Evolutionary conservation across 2,888 invertebrate genomes (phyloP), one percentile per base, ranked within the genome.

Genomic region (Elmis aenea): DNA sequence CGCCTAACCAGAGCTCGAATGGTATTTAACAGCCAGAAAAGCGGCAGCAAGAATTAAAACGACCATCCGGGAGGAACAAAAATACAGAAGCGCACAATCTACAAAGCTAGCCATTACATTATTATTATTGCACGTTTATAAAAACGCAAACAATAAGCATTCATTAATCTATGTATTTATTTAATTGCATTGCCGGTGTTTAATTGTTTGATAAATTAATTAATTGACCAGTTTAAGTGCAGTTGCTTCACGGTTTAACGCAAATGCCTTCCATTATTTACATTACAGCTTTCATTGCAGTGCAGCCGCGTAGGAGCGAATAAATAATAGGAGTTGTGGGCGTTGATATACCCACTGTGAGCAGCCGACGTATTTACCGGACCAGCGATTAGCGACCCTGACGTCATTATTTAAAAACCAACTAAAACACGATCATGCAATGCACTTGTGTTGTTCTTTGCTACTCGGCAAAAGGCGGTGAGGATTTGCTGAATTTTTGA

Each of bases 161-260:
- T 23, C 32, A 27, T 32, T 32, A 32, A 38, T 32, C 32, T 26
- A 23, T 32, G 32, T 27, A 32, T 38, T 32, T 39, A 39, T 39
- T 34, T 39, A 39, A 39, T 34, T 34, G 21, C 30, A 34, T 39
- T 39, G 39, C 39, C 34, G 33, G 26, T 33, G 25, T 28, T 25
- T 39, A 39, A 39, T 39, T 39, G 39, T 39, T 39, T 30, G 33
- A 39, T 39, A 39, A 30, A 39, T 39, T 39, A 39, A 39, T 34
- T 39, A 39, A 39, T 39, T 39, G 39, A 27, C 29, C 33, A 30
- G 39, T 39, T 33, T 39, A 31, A 37, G 26, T 32, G 31, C 31
- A 38, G 32, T 38, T 38, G 31, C 32, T 38, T 37, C 37, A 32
- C 32, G 38, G 32, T 38, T 38, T 26, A 26, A 38, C 32, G 38